phyloP scores from a whole-genome alignment of 2,888 invertebrate genomes.

The Oxycera nigricornis region DNA sequence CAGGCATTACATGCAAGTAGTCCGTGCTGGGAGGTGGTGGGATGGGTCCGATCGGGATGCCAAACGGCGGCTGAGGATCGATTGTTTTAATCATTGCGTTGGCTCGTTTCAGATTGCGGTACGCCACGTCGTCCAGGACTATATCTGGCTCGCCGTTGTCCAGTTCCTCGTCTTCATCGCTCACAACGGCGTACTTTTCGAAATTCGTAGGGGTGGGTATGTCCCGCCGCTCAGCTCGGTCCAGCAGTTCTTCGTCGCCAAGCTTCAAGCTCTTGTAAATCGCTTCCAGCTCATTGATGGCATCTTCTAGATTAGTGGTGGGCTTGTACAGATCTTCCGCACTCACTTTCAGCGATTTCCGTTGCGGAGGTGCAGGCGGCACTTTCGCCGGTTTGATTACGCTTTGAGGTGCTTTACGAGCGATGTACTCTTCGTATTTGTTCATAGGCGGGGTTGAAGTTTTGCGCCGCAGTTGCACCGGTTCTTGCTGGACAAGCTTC shows the following conservation, averaged over 20 bases:
- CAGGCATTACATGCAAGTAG: slow-evolving; percentile 80
- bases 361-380: slow-evolving; percentile 55
- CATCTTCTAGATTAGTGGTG: slow-evolving; percentile 84
- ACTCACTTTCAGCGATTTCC: slow-evolving; percentile 53
- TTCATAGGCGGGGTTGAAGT: slow-evolving; percentile 52
- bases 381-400: slow-evolving; percentile 42
- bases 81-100: slow-evolving; percentile 74
- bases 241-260: slow-evolving; percentile 81
- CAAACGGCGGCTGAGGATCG: slow-evolving; percentile 89
- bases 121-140: slow-evolving; percentile 83
- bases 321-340: slow-evolving; percentile 63
- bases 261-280: slow-evolving; percentile 88
- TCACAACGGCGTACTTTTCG: slow-evolving; percentile 63
- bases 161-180: slow-evolving; percentile 66
- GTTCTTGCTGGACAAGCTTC: neutral
- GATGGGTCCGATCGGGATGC: slow-evolving; percentile 86
- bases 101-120: slow-evolving; percentile 78
- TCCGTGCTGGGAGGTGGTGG: slow-evolving; percentile 81
- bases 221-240: slow-evolving; percentile 79
- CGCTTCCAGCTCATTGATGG: slow-evolving; percentile 87
- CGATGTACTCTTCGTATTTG: slow-evolving; percentile 61
- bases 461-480: slow-evolving; percentile 45
- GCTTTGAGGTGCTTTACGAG: slow-evolving; percentile 56
- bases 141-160: slow-evolving; percentile 77
- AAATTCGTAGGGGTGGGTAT: slow-evolving; percentile 62